Conservation (phyloP, 92 coral and sea anemone species). For the Chrysogorgia sp. region DNA sequence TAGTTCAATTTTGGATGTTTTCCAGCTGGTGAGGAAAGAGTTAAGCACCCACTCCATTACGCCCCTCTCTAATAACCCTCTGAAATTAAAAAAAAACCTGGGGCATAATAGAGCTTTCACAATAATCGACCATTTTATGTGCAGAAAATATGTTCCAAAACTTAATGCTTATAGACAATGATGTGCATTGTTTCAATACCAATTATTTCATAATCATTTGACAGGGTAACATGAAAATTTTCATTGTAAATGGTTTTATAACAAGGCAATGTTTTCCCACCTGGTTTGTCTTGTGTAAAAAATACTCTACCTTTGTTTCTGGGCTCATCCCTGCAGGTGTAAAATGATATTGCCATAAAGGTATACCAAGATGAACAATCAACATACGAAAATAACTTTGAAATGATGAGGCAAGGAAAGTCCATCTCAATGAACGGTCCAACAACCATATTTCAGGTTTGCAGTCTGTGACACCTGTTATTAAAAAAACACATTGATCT, state of each 20-base stretch:
- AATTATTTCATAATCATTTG: no score
- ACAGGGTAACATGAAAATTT: no score
- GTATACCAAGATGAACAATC: constrained; percentile 96
- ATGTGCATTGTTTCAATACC: no score
- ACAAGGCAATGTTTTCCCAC: not conserved
- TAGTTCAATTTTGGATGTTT: no score
- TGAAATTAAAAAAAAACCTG: no score
- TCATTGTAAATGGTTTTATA: not conserved
- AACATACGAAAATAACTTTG: constrained; percentile 92
- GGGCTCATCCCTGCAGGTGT: constrained; percentile 88
- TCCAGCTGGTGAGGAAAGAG: no score
- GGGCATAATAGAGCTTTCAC: no score
- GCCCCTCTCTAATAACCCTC: no score
- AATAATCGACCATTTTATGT: no score
- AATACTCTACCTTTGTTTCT: constrained; percentile 77
- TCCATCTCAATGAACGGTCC: constrained; percentile 91
- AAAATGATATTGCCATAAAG: constrained; percentile 92
- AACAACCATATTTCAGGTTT: constrained; percentile 95
- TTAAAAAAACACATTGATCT: not conserved
- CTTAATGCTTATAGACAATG: no score
- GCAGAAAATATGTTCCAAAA: no score
- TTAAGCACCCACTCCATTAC: no score
- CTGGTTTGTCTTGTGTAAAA: not conserved
- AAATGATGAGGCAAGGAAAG: constrained; percentile 79
- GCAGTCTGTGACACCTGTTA: constrained; percentile 78